Conservation (phyloP, 1,140 invertebrate species). For the Pemphigus obesinymphae region DNA sequence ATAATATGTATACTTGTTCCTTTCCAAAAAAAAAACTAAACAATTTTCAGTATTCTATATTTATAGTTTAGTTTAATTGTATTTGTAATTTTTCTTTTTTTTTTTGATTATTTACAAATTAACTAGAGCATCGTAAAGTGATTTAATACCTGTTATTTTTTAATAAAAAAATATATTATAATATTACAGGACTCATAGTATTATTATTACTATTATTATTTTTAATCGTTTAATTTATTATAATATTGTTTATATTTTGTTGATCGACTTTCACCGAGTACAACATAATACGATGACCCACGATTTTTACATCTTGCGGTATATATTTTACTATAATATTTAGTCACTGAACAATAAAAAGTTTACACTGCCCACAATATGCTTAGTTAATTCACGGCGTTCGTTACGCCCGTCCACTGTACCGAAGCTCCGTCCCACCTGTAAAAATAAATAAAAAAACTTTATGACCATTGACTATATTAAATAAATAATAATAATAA, state of each 20-base stretch:
- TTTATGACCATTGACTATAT: no score
- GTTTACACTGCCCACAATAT: not conserved
- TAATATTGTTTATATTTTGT: no score
- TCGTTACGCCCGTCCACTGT: slow-evolving; percentile 9
- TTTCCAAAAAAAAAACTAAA: not conserved
- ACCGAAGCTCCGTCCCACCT: slow-evolving; percentile 33
- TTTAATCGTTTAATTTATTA: no score
- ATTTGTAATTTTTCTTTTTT: not conserved
- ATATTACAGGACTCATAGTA: slow-evolving; percentile 2
- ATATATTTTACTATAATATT: not conserved
- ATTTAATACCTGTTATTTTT: slow-evolving; percentile 42
- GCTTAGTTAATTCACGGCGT: slow-evolving; percentile 7
- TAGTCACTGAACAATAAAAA: not conserved
- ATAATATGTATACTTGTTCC: not conserved
- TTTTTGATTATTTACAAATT: slow-evolving; percentile 1
- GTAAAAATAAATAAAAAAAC: not conserved
- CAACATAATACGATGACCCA: no score
- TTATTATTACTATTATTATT: not conserved
- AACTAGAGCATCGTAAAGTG: slow-evolving; percentile 11
- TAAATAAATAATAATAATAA: no score
- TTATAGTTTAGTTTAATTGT: slow-evolving; percentile 24
- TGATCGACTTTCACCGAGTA: no score
- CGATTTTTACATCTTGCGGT: no score
- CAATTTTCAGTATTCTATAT: slow-evolving; percentile 12
- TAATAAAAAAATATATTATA: slow-evolving; percentile 40